Conservation (phyloP, 2,113 vertebrate genomes). For the Boulengeromyrus knoepffleri region DNA sequence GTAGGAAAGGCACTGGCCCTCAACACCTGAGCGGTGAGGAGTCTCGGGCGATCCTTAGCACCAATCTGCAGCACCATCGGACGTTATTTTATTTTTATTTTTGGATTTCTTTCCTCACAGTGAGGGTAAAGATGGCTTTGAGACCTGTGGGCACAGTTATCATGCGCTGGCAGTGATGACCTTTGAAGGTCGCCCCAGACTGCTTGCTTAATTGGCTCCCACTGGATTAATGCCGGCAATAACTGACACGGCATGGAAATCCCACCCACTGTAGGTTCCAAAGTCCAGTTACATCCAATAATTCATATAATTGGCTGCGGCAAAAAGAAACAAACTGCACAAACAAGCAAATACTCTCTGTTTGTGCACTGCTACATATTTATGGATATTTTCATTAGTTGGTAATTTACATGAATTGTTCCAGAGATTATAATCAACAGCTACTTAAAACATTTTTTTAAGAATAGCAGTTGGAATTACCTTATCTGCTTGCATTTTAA, state of each 20-base stretch:
- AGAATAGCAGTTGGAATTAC: background rate
- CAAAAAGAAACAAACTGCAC: background rate
- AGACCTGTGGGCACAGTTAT: background rate
- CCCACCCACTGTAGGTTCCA: background rate
- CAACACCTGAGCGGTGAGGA: background rate
- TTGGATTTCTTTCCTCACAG: background rate
- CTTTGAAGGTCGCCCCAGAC: background rate
- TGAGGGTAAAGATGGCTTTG: background rate
- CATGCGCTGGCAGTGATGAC: background rate
- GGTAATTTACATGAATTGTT: background rate
- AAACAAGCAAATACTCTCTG: background rate
- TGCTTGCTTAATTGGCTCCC: background rate
- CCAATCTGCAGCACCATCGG: conserved; percentile 33
- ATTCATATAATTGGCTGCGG: background rate
- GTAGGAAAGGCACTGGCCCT: conserved; percentile 30
- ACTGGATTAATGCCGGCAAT: background rate
- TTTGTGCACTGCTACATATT: background rate
- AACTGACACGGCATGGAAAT: background rate
- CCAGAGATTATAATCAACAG: background rate
- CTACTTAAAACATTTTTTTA: background rate
- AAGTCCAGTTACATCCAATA: background rate
- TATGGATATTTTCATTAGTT: background rate
- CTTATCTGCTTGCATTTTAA: background rate
- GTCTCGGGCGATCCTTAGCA: conserved; percentile 25
- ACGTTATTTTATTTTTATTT: background rate